A percentile compares a stretch with the other conserved stretches of the same genome.
Evolutionary conservation across 2,113 vertebrate genomes (phyloP).

Genomic region (Arizona elegans): DNA sequence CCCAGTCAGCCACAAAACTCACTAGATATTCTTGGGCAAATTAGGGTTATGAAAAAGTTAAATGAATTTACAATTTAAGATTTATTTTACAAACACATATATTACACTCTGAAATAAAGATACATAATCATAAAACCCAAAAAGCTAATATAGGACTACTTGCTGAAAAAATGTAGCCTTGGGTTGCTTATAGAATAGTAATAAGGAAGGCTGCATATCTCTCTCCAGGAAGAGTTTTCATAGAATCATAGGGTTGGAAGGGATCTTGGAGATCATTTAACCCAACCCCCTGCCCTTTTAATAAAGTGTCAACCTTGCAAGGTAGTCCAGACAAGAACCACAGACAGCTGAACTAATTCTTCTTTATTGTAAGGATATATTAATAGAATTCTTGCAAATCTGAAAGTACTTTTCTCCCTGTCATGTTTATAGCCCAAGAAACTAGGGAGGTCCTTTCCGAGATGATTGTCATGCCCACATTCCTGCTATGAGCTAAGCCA

Average conservation of each 20-base stretch:
- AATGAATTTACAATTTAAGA: background rate
- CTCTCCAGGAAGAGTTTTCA: background rate
- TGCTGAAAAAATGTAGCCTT: background rate
- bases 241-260: background rate
- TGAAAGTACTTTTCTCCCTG: background rate
- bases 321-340: too few relatives aligned
- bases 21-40: background rate
- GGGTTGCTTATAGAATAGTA: background rate
- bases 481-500: background rate
- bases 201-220: background rate
- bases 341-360: background rate
- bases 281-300: background rate
- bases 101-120: background rate
- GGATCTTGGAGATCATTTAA: background rate
- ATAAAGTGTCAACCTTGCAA: background rate
- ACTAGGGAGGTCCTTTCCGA: background rate
- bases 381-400: background rate
- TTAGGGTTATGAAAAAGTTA: background rate
- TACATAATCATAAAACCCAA: background rate
- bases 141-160: background rate
- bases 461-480: background rate
- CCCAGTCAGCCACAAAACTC: background rate
- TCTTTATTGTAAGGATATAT: background rate
- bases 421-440: background rate
- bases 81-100: background rate